Conservation (phyloP, 2,113 vertebrate species). For the Marcusenius ussheri region DNA sequence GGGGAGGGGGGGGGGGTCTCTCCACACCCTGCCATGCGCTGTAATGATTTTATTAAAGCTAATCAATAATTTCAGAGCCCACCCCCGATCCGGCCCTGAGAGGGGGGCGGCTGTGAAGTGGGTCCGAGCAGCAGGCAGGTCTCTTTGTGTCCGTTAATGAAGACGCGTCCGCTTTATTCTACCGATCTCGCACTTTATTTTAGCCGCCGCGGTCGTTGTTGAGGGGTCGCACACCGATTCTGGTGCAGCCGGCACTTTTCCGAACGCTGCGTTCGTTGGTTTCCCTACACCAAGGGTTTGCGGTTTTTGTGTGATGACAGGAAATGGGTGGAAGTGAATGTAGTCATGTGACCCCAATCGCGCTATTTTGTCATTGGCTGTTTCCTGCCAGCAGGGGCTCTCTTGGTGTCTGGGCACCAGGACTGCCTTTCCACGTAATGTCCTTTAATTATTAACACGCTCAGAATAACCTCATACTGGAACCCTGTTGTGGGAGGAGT, state of each 20-base stretch:
- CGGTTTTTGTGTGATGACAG: neutral
- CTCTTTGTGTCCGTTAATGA: neutral
- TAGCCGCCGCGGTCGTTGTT: neutral
- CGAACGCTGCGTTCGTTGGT: neutral
- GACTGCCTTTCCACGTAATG: neutral
- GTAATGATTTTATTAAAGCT: constrained; percentile 4
- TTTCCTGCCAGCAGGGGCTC: neutral
- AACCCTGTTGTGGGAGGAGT: neutral
- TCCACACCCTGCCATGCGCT: neutral
- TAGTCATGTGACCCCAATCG: neutral
- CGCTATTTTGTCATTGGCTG: neutral
- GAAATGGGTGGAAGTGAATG: neutral
- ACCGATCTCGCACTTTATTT: neutral
- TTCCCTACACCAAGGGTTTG: neutral
- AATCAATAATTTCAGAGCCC: neutral
- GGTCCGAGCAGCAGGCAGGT: neutral
- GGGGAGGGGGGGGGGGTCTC: neutral
- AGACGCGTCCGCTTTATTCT: neutral
- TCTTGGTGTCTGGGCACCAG: neutral
- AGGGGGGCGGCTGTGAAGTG: neutral
- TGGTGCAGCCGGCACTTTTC: neutral
- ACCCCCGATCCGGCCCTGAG: neutral
- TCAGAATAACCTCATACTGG: neutral
- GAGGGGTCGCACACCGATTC: neutral
- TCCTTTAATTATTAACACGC: neutral